phyloP scores from a whole-genome alignment of 2,113 vertebrate genomes.

The Colistium nudipinnis region DNA sequence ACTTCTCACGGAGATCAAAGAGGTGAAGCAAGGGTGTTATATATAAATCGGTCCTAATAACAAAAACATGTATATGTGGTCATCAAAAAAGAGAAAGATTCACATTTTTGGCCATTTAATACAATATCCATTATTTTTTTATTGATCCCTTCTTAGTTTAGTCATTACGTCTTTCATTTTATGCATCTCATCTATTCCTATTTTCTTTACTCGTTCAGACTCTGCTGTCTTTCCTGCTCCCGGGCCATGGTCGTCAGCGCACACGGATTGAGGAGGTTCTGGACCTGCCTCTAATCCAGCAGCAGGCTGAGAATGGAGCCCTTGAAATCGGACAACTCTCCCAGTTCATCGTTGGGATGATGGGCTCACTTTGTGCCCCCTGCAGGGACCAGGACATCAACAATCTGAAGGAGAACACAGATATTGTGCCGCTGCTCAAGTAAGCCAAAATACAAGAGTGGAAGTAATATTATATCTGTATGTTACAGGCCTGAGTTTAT shows the following conservation, averaged over 20 bases:
- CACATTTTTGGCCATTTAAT: background rate
- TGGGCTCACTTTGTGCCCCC: conserved; percentile 95
- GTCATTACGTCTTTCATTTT: background rate
- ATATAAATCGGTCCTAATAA: background rate
- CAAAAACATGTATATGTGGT: background rate
- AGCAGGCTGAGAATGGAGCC: conserved; percentile 93
- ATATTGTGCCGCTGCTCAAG: conserved; percentile 92
- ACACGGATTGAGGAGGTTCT: conserved; percentile 91
- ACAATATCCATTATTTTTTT: background rate
- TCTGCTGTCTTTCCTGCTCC: conserved; percentile 91
- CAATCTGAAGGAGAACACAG: conserved; percentile 88
- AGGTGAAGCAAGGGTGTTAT: conserved; percentile 71
- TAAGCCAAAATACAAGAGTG: conserved; percentile 58
- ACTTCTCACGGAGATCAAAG: conserved; percentile 80
- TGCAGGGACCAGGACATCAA: conserved; percentile 90
- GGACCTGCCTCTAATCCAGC: conserved; percentile 93
- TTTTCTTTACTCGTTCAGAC: conserved; percentile 79
- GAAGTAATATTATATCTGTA: background rate
- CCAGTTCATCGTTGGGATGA: conserved; percentile 91
- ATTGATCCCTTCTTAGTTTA: background rate
- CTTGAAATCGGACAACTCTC: conserved; percentile 91
- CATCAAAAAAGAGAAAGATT: background rate
- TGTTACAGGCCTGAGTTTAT: conserved; percentile 6
- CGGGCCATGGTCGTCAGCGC: conserved; percentile 88
- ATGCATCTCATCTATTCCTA: too few relatives aligned